phyloP scores from a whole-genome alignment of 1,140 invertebrate genomes.

The Eumaeus atala region DNA sequence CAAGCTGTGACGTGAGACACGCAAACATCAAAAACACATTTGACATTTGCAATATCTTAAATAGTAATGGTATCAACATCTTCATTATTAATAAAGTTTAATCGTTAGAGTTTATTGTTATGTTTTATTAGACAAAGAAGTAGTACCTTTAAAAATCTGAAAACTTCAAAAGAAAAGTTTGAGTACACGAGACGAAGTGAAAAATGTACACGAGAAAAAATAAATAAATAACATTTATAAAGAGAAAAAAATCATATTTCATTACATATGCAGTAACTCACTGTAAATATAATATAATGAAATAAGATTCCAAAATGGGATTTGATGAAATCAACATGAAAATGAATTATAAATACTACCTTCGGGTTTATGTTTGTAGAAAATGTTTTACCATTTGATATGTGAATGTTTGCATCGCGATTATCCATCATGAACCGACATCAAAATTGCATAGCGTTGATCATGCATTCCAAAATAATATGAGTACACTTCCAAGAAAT shows the following conservation, averaged over 20 bases:
- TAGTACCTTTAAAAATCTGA: slow-evolving; percentile 63
- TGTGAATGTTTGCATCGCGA: slow-evolving; percentile 63
- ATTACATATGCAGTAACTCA: slow-evolving; percentile 20
- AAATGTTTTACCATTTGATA: slow-evolving; percentile 68
- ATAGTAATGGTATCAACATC: slow-evolving; percentile 48
- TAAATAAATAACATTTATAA: neutral
- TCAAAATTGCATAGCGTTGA: slow-evolving; percentile 49
- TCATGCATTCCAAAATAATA: slow-evolving; percentile 59
- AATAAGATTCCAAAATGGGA: too few species aligned
- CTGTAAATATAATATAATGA: slow-evolving; percentile 29
- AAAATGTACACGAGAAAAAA: slow-evolving; percentile 41
- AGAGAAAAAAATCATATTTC: slow-evolving; percentile 44
- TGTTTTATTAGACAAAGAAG: slow-evolving; percentile 41
- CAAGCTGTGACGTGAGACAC: slow-evolving; percentile 46
- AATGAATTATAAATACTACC: slow-evolving; percentile 69
- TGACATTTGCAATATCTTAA: slow-evolving; percentile 30
- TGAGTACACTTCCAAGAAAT: slow-evolving; percentile 59
- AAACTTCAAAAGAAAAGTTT: slow-evolving; percentile 53
- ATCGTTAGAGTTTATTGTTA: slow-evolving; percentile 63
- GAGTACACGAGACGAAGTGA: slow-evolving; percentile 34
- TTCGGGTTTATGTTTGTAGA: slow-evolving; percentile 59
- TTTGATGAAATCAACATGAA: slow-evolving; percentile 54
- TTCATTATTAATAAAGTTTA: slow-evolving; percentile 45
- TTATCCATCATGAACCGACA: slow-evolving; percentile 45
- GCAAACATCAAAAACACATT: slow-evolving; percentile 36